Base-by-base conservation (phyloP, 1,140 invertebrate species). In the Papilio polytes region DNA sequence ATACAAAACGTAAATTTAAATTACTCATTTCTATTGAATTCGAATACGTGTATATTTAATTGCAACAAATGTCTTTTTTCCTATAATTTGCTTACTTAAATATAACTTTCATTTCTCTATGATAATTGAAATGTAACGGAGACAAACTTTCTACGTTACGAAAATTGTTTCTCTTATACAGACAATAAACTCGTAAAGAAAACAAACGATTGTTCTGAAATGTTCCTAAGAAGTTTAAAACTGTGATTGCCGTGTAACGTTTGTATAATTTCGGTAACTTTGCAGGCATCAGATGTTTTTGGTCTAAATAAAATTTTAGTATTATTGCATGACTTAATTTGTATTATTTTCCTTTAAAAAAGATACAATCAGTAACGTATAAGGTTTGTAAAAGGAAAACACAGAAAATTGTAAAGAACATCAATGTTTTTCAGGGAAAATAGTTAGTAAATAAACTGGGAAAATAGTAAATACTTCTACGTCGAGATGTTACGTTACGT, bases 151-250 rank as follows among this genome's bases (percentile, higher is more conserved):
- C 63, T 70, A 31, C 63, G 63, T 70, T 36, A 70, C 10, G 63
- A 70, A 48, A 70, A 70, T 70, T 70, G 63, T 70, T 70, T 36
- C 36, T 70, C 26, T 70, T 70, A 70, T 31, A 36, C 12, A 70
- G 63, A 70, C 4, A 36, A 70, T 70, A 70, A 70, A 31, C 63
- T 70, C 63, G 26, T 70, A 18, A 70, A 70, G 63, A 70, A 31
- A 70, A 70, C 63, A 70, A 66, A 66, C 22, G 26, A 36, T 66
- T 31, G 26, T 66, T 66, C 63, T 31, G 63, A 18, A 70, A 70
- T 70, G 63, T 70, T 70, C 26, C 26, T 70, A 70, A 70, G 63
- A 70, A 70, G 63, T 70, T 70, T 70, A 70, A 70, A 15, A 70
- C 31, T 70, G 26, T 70, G 63, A 70, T 70, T 36, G 63, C 26